phyloP scores from a whole-genome alignment of 2,888 invertebrate species.

The Xanthorhoe designata region DNA sequence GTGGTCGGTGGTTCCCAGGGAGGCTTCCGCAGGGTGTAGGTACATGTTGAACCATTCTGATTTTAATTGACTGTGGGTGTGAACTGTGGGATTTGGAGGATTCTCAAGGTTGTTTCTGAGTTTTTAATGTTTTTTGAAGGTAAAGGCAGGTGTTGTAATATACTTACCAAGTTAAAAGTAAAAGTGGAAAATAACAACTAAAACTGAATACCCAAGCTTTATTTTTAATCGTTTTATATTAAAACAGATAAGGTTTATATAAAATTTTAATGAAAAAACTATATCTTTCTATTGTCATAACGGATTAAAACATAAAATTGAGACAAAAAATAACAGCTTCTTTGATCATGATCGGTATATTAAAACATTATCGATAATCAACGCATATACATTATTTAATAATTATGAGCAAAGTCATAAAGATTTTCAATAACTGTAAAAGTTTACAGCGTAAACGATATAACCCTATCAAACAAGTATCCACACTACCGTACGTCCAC shows the following conservation, averaged over 20 bases:
- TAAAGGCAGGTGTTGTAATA: no score
- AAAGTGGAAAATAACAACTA: no score
- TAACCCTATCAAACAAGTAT: slow-evolving; percentile 35
- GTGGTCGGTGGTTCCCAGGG: slow-evolving; percentile 29
- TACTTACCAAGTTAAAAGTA: no score
- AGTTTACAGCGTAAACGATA: slow-evolving; percentile 17
- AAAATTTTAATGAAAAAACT: no score
- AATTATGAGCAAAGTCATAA: slow-evolving; percentile 4
- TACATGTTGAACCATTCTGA: slow-evolving; percentile 33
- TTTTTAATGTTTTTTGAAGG: background rate
- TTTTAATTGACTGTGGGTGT: slow-evolving; percentile 36
- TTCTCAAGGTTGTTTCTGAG: background rate
- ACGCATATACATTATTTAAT: background rate
- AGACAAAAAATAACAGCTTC: background rate
- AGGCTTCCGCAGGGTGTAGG: slow-evolving; percentile 35
- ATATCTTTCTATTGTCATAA: no score
- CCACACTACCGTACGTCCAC: slow-evolving; percentile 11
- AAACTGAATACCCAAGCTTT: no score
- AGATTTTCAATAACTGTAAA: slow-evolving; percentile 16
- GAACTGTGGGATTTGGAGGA: slow-evolving; percentile 16
- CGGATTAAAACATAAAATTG: no score
- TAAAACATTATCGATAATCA: background rate
- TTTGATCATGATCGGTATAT: background rate
- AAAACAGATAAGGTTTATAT: no score
- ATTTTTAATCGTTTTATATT: no score